Evolutionary conservation across 2,888 invertebrate species (phyloP).

Genomic region (Uloborus plumipes): DNA sequence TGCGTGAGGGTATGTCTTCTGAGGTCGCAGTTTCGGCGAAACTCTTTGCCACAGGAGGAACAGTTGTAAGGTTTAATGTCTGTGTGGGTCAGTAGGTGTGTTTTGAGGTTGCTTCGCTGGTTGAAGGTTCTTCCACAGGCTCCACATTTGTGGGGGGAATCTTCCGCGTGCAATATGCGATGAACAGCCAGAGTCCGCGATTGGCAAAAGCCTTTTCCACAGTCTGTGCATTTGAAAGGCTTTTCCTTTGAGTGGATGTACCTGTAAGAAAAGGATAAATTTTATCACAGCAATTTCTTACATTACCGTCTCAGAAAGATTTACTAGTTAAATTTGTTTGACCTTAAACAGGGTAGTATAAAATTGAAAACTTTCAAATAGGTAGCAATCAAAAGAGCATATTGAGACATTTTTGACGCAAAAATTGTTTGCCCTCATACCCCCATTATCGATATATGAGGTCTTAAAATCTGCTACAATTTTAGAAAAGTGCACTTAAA

Average conservation of each 20-base stretch:
- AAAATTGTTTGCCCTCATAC: too few species aligned
- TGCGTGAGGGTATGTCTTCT: slow-evolving; percentile 90
- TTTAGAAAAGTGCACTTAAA: too few species aligned
- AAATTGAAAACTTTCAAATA: too few species aligned
- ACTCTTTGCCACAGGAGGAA: slow-evolving; percentile 89
- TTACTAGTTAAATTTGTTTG: too few species aligned
- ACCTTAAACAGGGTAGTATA: too few species aligned
- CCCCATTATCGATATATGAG: too few species aligned
- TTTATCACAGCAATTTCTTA: not conserved
- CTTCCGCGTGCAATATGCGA: slow-evolving; percentile 93
- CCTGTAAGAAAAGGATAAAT: slow-evolving; percentile 76
- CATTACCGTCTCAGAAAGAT: not conserved
- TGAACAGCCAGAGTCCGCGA: slow-evolving; percentile 95
- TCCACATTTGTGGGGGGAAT: slow-evolving; percentile 93
- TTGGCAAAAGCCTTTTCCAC: slow-evolving; percentile 98
- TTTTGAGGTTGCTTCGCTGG: slow-evolving; percentile 92
- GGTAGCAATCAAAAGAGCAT: too few species aligned
- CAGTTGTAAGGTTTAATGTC: slow-evolving; percentile 94
- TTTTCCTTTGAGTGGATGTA: slow-evolving; percentile 99
- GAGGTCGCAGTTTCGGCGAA: slow-evolving; percentile 91
- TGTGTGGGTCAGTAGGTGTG: slow-evolving; percentile 92
- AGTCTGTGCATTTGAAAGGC: slow-evolving; percentile 95
- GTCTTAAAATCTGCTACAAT: too few species aligned
- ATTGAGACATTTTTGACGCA: too few species aligned
- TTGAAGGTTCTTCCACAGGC: slow-evolving; percentile 92